These are phyloP conservation scores for Hydrochoerus hydrochaeris DNA, from an alignment of 2,113 vertebrate species.

Conservation along the genomic window DNA sequence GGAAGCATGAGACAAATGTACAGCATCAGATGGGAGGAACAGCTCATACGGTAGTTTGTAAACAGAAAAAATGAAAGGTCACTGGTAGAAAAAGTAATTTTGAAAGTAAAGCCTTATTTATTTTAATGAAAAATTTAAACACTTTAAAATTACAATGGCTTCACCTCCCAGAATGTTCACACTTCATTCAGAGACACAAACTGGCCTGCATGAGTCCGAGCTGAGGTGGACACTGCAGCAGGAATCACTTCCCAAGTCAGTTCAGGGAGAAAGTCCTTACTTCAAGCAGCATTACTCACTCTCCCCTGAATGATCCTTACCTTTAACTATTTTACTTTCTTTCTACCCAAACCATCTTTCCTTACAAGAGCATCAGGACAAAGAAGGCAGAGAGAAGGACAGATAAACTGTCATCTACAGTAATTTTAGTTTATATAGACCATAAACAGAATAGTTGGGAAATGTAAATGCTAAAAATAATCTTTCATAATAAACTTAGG, in stretches of 20 bases:
- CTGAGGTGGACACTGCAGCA: constrained; percentile 30
- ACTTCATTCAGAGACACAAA: constrained; percentile 38
- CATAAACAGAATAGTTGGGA: neutral
- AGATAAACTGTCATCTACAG: neutral
- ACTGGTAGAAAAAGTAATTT: constrained; percentile 48
- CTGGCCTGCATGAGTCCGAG: constrained; percentile 26
- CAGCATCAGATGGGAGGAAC: constrained; percentile 14
- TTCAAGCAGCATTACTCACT: neutral
- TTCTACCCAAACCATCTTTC: constrained; percentile 4
- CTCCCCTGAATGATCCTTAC: constrained; percentile 18
- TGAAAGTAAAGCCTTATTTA: constrained; percentile 35
- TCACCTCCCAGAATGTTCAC: neutral
- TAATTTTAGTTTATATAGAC: neutral
- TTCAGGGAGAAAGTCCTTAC: constrained; percentile 35
- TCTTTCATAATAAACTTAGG: neutral
- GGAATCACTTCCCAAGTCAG: constrained; percentile 48
- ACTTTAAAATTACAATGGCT: constrained; percentile 12
- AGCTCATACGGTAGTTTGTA: constrained; percentile 48
- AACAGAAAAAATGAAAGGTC: constrained; percentile 56
- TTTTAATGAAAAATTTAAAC: constrained; percentile 52
- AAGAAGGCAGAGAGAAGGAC: neutral
- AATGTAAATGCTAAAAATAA: constrained; percentile 27
- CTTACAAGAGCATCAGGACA: neutral
- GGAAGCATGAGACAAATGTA: constrained; percentile 27
- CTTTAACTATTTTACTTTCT: constrained; percentile 4